Percentiles rank a stretch among this genome's conserved stretches.
Conservation (phyloP, 2,888 invertebrate species). For the Heliconius erato region DNA sequence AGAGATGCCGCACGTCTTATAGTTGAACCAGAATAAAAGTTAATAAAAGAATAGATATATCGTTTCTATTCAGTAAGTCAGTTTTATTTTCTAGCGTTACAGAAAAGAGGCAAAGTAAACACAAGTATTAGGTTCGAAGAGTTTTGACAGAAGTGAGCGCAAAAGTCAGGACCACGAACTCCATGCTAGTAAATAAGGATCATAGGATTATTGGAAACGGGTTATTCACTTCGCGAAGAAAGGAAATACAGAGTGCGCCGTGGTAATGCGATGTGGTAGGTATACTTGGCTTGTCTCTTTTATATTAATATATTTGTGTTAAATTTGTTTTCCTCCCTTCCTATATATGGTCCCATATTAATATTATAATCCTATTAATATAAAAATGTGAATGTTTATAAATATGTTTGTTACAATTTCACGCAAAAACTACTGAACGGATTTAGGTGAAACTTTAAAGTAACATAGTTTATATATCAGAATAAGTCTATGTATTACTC, state of each 20-base stretch:
- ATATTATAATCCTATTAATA: too few species aligned
- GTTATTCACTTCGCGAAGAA: constrained; percentile 68
- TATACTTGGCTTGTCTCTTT: constrained; percentile 9
- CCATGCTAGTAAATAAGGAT: constrained; percentile 78
- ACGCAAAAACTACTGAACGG: too few species aligned
- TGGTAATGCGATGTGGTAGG: constrained; percentile 48
- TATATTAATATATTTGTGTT: neutral
- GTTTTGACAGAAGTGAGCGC: constrained; percentile 38
- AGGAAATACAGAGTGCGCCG: constrained; percentile 61
- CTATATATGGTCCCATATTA: neutral
- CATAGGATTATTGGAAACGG: constrained; percentile 73
- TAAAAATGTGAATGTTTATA: too few species aligned
- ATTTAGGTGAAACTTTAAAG: too few species aligned
- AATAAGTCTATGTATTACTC: too few species aligned
- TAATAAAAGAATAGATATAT: neutral
- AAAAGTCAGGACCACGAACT: constrained; percentile 59
- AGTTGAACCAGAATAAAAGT: neutral
- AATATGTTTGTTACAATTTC: too few species aligned
- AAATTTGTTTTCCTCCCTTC: neutral
- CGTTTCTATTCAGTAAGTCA: neutral
- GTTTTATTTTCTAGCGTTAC: neutral
- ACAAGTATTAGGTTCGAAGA: constrained; percentile 14
- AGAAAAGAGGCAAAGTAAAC: constrained; percentile 11
- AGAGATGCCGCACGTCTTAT: neutral
- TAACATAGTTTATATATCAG: too few species aligned